Evolutionary conservation across 2,888 invertebrate genomes (phyloP), one percentile per base, ranked within the genome.

Genomic region (Chorisops tibialis): DNA sequence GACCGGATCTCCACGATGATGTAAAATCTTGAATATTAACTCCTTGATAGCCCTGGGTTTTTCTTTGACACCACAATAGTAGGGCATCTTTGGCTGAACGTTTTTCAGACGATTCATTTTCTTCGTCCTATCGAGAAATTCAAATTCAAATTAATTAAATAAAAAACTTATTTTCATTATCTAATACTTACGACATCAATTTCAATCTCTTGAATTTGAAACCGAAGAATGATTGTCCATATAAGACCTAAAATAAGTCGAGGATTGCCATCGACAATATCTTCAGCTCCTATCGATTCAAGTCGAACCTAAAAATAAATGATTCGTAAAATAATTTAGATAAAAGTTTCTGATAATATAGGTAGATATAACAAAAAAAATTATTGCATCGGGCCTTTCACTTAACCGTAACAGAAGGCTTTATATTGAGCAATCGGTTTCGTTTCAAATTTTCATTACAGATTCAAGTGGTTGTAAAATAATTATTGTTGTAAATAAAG

Each of bases 191-290:
- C 93, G 77, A 95, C 94, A 79, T 96, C 95, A 71, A 96, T 96
- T 81, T 95, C 96, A 71, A 96, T 96, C 82, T 96, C 96, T 79
- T 96, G 97, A 71, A 99, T 99, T 84, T 98, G 97, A 84, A 99
- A 99, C 65, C 98, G 84, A 68, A 99, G 84, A 81, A 99, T 99
- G 74, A 99, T 99, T 65, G 98, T 99, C 98, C 98, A 99, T 70
- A 99, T 96, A 58, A 99, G 85, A 70, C 98, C 98, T 67, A 99
- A 86, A 76, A 98, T 99, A 67, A 99, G 85, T 52, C 96, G 85
- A 45, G 94, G 96, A 82, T 98, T 98, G 35, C 97, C 95, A 79
- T 99, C 98, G 66, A 97, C 96, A 68, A 99, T 98, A 79, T 99
- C 98, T 80, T 98, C 97, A 14, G 98, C 97, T 67, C 98, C 98